Conservation (phyloP, 2,888 invertebrate genomes). For the Tetranychus truncatus region DNA sequence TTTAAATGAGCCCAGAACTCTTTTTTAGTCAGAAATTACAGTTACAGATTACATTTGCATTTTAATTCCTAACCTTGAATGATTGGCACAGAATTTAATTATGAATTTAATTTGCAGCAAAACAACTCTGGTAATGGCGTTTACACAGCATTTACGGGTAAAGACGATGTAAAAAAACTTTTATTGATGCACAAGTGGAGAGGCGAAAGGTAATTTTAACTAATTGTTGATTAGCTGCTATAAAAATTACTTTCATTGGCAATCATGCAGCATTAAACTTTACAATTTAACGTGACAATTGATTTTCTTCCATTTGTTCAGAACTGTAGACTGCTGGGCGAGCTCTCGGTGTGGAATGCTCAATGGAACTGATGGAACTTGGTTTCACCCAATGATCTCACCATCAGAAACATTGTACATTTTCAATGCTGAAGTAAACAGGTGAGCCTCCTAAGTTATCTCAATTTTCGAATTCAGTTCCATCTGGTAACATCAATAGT, state of each 20-base stretch:
- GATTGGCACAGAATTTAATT: background rate
- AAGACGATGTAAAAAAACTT: constrained; percentile 1
- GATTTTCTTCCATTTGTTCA: background rate
- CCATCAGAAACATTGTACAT: background rate
- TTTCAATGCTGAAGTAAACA: background rate
- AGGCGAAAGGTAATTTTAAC: background rate
- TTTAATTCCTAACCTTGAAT: too few relatives aligned
- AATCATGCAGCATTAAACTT: background rate
- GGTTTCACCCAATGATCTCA: background rate
- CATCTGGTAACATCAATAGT: too few relatives aligned
- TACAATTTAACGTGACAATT: background rate
- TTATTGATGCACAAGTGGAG: background rate
- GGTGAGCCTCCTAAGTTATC: background rate
- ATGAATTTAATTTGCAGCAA: background rate
- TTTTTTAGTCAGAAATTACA: too few relatives aligned
- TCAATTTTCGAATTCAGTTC: too few relatives aligned
- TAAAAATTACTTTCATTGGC: too few relatives aligned
- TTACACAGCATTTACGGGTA: background rate
- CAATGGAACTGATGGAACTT: background rate
- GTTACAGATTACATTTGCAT: too few relatives aligned
- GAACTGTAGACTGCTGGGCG: background rate
- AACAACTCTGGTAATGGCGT: background rate
- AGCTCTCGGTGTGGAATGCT: background rate
- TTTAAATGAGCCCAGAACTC: too few relatives aligned
- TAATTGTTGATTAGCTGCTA: background rate